Base-by-base conservation (phyloP, 2,113 vertebrate species). In the Elephas maximus region DNA sequence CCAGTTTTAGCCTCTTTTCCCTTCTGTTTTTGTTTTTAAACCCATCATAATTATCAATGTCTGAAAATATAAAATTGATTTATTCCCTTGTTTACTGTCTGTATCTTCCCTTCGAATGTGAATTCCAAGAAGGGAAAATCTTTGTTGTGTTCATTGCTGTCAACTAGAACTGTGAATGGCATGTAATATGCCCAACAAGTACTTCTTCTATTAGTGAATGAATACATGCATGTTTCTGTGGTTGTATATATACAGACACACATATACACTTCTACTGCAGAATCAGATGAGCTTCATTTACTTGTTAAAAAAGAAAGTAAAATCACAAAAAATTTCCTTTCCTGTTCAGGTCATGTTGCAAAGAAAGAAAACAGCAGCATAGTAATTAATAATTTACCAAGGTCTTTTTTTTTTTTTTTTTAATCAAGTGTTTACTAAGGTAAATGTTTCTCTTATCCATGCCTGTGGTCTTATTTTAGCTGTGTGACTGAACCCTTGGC, bases 381-480 rank as follows among this genome's bases (percentile, higher is more conserved):
- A 76, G 11, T 30, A 30, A 88, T 80, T 10, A 96, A 71, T 51
- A 63, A 53, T 45, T 93, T 77, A 53, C 28, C 33, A 63, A 60
- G 14, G 2, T 84, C 84, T 91, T 44, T 91, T 44, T 45, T 80
- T 33, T 80, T 33, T 76, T 91, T 76, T 76, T 80, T 94, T 79
- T 90, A 79, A 87, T 81, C 1, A 90, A 80, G 30, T 65, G 0
- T 84, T 92, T 62, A 63, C 57, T 62, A 76, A 65, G 41, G 37
- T 94, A 73, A 51, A 18, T 4, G 41, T 62, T 80, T 92, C 51
- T 18, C 1, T 33, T 74, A 53, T 33, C 28, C 14, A n/a, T 33
- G 63, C 11, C 8, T 71, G 12, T 79, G 41, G 18, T 91, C 71
- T 73, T 44, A 51, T 53, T 53, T 88, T 30, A 76, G 4, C 15